Base-by-base conservation (phyloP, 2,888 invertebrate species). In the Papilio demoleus region DNA sequence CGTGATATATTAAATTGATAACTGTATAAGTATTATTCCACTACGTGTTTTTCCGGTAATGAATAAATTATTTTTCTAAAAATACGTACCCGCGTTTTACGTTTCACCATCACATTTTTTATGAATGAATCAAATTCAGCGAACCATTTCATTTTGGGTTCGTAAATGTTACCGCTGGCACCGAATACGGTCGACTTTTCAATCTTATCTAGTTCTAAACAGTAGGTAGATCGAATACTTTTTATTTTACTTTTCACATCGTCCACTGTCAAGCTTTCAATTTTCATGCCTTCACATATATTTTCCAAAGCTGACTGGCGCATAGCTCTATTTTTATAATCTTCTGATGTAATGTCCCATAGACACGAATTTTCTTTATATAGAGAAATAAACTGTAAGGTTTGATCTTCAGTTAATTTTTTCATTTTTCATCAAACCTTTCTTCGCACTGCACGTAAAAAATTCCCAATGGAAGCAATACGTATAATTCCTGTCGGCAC, bases 111-210 rank as follows among this genome's bases (percentile, higher is more conserved):
- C 27, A 40, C 70, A 62, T 68, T 69, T 69, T 70, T 67, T 62
- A 73, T 71, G 66, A 73, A 73, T 63, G 69, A 71, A 70, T 72
- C 62, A 38, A 73, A 67, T 68, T 72, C 73, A 67, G 71, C 42
- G 69, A 73, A 71, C 70, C 70, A 72, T 70, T 73, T 72, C 67
- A 71, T 63, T 67, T 73, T 73, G 53, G 73, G 70, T 67, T 70
- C 69, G 67, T 73, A 73, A 67, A 73, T 70, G 67, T 73, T 69
- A 17, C 17, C 42, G 9, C 17, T 17, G 2, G 19, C 19, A 11
- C 19, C 22, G 4, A 45, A 9, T 11, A 40, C 5, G 40, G 38
- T 38, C 38, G 45, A 19, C 22, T 45, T 45, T 22, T 45, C n/a
- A 22, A 45, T 45, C 22, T 45, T 45, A 22, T 45, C 45, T 45